Conservation (phyloP, 2,113 vertebrate species). For the Myrmophylax atrothorax region DNA sequence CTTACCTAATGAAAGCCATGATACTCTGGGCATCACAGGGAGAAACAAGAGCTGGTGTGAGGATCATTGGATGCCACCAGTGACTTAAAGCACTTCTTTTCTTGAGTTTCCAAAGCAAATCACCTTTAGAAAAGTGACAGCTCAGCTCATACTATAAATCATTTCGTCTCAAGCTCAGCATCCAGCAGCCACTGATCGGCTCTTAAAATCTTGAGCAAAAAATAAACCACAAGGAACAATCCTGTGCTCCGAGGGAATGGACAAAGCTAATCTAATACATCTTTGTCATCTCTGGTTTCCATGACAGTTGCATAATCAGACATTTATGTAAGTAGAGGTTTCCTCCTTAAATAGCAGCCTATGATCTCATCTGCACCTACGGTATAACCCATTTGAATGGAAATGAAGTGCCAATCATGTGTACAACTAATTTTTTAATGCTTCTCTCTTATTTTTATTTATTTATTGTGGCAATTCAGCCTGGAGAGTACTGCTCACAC, state of each 20-base stretch:
- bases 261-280: constrained; percentile 35
- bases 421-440: constrained; percentile 20
- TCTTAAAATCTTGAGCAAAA: constrained; percentile 1
- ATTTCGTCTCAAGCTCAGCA: neutral
- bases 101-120: neutral
- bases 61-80: accelerated
- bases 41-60: neutral
- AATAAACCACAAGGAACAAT: constrained; percentile 23
- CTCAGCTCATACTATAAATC: constrained; percentile 7
- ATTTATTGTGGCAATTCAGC: neutral
- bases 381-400: constrained; percentile 34
- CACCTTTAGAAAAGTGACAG: neutral
- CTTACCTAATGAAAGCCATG: neutral
- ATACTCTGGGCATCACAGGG: neutral
- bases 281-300: constrained; percentile 62
- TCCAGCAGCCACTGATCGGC: neutral
- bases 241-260: neutral
- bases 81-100: neutral
- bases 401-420: constrained; percentile 8
- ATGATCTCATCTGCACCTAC: constrained; percentile 59
- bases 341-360: constrained; percentile 63
- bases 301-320: constrained; percentile 69
- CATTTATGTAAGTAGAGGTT: constrained; percentile 65
- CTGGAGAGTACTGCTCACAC: neutral
- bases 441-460: neutral